These are phyloP conservation scores for Menidia beryllina DNA, from an alignment of 2,113 vertebrate genomes.

Conservation along the genomic window DNA sequence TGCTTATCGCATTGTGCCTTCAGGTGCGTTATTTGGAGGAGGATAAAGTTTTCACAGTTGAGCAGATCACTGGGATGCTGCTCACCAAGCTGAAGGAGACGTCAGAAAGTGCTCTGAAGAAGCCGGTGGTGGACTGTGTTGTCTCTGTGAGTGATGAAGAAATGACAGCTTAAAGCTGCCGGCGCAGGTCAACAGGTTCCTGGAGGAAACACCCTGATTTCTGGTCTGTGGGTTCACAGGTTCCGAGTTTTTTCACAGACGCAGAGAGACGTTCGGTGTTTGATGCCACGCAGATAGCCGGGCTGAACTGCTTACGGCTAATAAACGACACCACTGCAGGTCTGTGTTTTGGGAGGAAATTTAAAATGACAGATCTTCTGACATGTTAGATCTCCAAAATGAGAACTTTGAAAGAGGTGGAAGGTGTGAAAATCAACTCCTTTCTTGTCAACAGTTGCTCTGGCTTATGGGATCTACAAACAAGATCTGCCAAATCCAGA, in stretches of 20 bases:
- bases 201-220: slow-evolving; percentile 5
- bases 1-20: slow-evolving; percentile 7
- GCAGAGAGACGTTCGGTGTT: slow-evolving; percentile 92
- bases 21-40: slow-evolving; percentile 94
- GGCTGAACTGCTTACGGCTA: slow-evolving; percentile 93
- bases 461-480: slow-evolving; percentile 98
- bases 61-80: slow-evolving; percentile 94
- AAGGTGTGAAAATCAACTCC: not conserved
- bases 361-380: not conserved
- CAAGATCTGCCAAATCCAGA: slow-evolving; percentile 92
- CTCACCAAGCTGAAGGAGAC: slow-evolving; percentile 95
- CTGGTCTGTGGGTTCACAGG: slow-evolving; percentile 73
- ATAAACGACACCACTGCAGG: slow-evolving; percentile 98
- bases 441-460: slow-evolving; percentile 83
- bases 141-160: slow-evolving; percentile 88
- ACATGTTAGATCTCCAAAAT: too few species aligned
- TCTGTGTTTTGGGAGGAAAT: slow-evolving; percentile 57
- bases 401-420: not conserved
- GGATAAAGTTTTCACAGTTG: slow-evolving; percentile 92
- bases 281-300: slow-evolving; percentile 92
- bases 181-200: not conserved
- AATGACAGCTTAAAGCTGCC: not conserved
- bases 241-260: slow-evolving; percentile 95
- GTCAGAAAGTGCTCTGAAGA: slow-evolving; percentile 93
- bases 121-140: slow-evolving; percentile 95